A percentile compares a stretch with the other conserved stretches of the same genome.
Evolutionary conservation across 2,888 invertebrate genomes (phyloP).

Genomic region (Acleris emargana): DNA sequence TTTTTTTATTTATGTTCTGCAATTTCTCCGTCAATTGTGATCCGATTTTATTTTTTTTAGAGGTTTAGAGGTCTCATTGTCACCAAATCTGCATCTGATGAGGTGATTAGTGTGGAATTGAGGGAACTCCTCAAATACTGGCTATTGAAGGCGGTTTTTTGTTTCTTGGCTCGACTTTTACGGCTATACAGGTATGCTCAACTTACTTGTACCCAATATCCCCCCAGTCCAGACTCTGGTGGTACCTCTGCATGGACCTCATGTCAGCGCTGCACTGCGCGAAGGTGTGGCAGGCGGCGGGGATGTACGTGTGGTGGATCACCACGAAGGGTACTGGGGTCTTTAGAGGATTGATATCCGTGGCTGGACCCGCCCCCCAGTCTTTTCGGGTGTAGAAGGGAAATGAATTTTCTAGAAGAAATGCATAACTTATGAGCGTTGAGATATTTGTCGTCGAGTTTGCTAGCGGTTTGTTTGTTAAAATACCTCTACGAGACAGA

Average conservation of each 20-base stretch:
- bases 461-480: too few species aligned
- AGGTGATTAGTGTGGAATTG: too few species aligned
- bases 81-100: too few species aligned
- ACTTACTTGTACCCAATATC: slow-evolving; percentile 87
- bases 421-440: not conserved
- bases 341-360: slow-evolving; percentile 65
- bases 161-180: too few species aligned
- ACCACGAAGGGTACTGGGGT: slow-evolving; percentile 87
- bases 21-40: too few species aligned
- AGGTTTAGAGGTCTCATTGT: too few species aligned
- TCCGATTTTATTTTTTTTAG: too few species aligned
- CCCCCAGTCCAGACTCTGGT: slow-evolving; percentile 85
- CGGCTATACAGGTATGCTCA: not conserved
- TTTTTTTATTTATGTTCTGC: too few species aligned
- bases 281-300: slow-evolving; percentile 83
- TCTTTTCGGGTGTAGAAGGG: slow-evolving; percentile 67
- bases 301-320: slow-evolving; percentile 88
- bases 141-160: too few species aligned
- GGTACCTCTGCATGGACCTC: slow-evolving; percentile 86
- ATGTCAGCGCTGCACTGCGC: slow-evolving; percentile 82
- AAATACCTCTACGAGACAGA: too few species aligned
- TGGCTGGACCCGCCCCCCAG: slow-evolving; percentile 85
- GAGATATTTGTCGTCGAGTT: too few species aligned
- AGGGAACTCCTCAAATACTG: too few species aligned
- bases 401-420: slow-evolving; percentile 43